These are phyloP conservation scores for Pristionchus mayeri DNA, from an alignment of 2,888 invertebrate genomes.

Conservation along the genomic window DNA sequence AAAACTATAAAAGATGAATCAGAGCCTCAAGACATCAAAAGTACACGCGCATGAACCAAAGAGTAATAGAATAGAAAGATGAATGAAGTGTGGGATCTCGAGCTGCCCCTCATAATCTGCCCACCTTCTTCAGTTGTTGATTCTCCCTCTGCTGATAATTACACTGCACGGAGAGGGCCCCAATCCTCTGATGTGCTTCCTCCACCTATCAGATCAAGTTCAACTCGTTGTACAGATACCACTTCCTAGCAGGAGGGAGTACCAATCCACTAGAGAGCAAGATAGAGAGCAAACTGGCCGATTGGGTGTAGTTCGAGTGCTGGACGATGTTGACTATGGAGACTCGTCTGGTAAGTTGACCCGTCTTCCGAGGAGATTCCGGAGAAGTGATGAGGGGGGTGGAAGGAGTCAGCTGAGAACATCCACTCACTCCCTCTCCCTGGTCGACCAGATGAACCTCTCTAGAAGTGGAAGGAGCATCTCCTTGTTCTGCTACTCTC, in stretches of 20 bases:
- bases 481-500: background rate
- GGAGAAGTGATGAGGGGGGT: slow-evolving; percentile 27
- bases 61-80: background rate
- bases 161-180: slow-evolving; percentile 37
- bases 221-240: background rate
- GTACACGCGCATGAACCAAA: background rate
- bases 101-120: background rate
- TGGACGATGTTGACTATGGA: slow-evolving; percentile 41
- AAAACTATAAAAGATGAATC: background rate
- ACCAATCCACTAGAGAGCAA: no score
- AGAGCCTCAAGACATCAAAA: no score
- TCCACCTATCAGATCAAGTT: slow-evolving; percentile 23
- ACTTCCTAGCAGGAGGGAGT: no score
- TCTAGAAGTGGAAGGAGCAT: background rate
- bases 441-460: background rate
- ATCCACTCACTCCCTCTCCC: no score
- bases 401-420: background rate
- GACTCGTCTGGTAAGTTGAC: background rate
- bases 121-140: slow-evolving; percentile 40
- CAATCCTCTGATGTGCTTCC: slow-evolving; percentile 41
- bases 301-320: background rate
- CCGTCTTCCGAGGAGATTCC: slow-evolving; percentile 10
- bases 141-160: slow-evolving; percentile 45
- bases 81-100: background rate
- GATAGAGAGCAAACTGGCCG: no score